Conservation (phyloP, 2,113 vertebrate species). For the Macaca nemestrina region DNA sequence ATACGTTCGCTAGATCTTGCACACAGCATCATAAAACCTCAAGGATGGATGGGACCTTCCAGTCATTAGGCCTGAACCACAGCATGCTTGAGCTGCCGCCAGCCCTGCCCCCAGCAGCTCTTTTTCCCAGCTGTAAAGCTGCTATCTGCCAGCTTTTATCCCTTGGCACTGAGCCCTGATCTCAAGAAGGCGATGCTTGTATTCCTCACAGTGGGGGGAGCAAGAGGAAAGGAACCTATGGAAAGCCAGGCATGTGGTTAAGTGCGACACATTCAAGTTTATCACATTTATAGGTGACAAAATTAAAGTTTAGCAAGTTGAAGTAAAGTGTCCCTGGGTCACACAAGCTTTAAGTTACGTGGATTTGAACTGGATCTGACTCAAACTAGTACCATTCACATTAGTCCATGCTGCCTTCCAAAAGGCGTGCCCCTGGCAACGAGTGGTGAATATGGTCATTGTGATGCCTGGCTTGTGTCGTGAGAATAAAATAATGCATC, state of each 20-base stretch:
- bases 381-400: neutral
- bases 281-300: neutral
- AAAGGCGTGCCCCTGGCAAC: neutral
- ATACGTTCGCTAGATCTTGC: neutral
- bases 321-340: neutral
- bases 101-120: neutral
- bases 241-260: neutral
- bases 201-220: neutral
- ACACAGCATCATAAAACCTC: neutral
- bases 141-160: constrained; percentile 47
- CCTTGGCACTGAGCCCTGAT: constrained; percentile 39
- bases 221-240: neutral
- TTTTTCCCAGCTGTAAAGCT: constrained; percentile 40
- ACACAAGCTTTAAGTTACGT: neutral
- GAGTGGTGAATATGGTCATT: neutral
- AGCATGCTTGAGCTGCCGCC: neutral
- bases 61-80: neutral
- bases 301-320: neutral
- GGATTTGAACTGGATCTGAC: neutral
- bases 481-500: neutral
- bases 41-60: constrained; percentile 22
- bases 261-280: neutral
- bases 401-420: neutral
- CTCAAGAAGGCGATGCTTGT: neutral
- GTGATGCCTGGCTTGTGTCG: neutral